phyloP scores from a whole-genome alignment of 2,888 invertebrate genomes.

The Aquatica leii region DNA sequence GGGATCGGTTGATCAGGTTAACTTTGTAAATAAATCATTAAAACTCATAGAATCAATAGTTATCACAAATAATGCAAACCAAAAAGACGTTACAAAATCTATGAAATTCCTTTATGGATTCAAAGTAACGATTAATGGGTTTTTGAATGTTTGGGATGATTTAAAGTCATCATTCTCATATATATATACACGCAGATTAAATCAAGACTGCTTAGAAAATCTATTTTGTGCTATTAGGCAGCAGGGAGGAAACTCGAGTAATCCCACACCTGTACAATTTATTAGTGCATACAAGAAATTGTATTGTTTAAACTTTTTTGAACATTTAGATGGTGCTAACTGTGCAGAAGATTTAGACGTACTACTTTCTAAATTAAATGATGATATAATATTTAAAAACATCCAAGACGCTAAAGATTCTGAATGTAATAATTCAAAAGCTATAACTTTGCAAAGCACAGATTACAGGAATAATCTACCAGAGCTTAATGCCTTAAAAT shows the following conservation, averaged over 20 bases:
- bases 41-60: not conserved
- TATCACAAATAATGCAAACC: not conserved
- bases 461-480: conserved; percentile 11
- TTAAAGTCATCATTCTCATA: conserved; percentile 35
- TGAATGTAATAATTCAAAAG: not conserved
- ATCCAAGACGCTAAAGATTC: not conserved
- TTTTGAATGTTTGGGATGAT: conserved; percentile 37
- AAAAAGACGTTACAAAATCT: conserved; percentile 35
- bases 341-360: conserved; percentile 26
- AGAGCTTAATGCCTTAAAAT: conserved; percentile 3
- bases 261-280: conserved; percentile 34
- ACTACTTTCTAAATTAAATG: conserved; percentile 38
- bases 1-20: not conserved
- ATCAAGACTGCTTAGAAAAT: conserved; percentile 44
- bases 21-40: not conserved
- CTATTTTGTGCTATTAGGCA: conserved; percentile 37
- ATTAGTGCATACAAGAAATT: conserved; percentile 21
- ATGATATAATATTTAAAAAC: conserved; percentile 37
- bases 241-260: conserved; percentile 25
- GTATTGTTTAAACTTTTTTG: conserved; percentile 15
- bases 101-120: conserved; percentile 34
- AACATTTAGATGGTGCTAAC: conserved; percentile 6
- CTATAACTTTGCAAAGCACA: not conserved
- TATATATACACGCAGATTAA: conserved; percentile 39
- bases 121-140: conserved; percentile 37